Base-by-base conservation (phyloP, 1,140 invertebrate species). In the Achroia grisella region DNA sequence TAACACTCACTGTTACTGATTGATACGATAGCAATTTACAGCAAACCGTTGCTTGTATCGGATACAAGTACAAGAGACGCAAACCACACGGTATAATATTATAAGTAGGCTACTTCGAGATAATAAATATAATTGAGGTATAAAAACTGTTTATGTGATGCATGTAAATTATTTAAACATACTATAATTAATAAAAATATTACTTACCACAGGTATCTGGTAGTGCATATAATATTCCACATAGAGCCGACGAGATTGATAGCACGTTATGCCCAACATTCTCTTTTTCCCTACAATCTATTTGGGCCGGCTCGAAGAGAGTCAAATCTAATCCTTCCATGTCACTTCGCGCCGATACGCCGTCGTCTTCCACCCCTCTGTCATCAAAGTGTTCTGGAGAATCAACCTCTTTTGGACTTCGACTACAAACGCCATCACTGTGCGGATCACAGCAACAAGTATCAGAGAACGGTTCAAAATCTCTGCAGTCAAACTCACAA, bases 301-400 rank as follows among this genome's bases (percentile, higher is more conserved):
- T 56, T 49, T 73, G 69, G 1, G 84, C 86, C 32, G 90, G 91
- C 67, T 92, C 91, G 76, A 92, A 92, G 34, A 92, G 78, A 17
- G 90, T 86, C 56, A 91, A 83, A 79, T 92, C 90, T 62, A 91
- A 82, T 55, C 90, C 90, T 50, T 90, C 90, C 88, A 92, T 89
- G 75, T 91, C 90, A 77, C 89, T 90, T 51, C 81, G 75, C n/a
- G 71, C 63, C 5, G 86, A 87, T n/a, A 82, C 74, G 23, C 80
- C 79, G 46, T 86, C 84, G 44, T 75, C 72, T 29, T 84, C 78
- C 12, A 67, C 67, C 11, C 66, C 63, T 43, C 78, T 65, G 39
- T 77, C 75, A 54, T 72, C 77, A 52, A 87, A 80, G 37, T 81
- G 64, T 52, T 86, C 84, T 13, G 82, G 76, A 36, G 83, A 86